Evolutionary conservation across 1,140 invertebrate genomes (phyloP).

Genomic region (Sminthurinus signatus): DNA sequence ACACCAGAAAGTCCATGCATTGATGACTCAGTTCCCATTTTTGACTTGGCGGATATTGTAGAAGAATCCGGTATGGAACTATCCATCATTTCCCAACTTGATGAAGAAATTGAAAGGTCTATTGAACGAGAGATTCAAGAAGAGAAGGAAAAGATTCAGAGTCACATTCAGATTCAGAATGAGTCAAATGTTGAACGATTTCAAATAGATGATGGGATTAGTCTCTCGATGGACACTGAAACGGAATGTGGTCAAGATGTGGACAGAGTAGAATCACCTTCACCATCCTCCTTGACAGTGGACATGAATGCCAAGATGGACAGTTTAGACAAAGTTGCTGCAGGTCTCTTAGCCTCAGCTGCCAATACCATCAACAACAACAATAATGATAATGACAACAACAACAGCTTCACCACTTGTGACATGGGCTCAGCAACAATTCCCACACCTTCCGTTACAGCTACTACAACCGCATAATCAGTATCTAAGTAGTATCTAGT

Average conservation of each 20-base stretch:
- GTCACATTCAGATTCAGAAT: not conserved
- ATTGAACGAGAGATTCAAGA: not conserved
- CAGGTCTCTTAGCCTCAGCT: constrained; percentile 34
- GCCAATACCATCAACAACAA: constrained; percentile 25
- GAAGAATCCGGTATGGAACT: too few relatives aligned
- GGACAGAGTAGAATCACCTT: not conserved
- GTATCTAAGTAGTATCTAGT: too few relatives aligned
- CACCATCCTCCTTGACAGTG: not conserved
- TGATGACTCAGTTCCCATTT: too few relatives aligned
- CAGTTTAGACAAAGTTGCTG: constrained; percentile 36
- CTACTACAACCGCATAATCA: too few relatives aligned
- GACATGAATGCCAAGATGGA: constrained; percentile 22
- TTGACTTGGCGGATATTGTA: too few relatives aligned
- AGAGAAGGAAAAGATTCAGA: not conserved
- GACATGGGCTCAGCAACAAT: constrained; percentile 18
- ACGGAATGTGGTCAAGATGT: not conserved
- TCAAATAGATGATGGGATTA: not conserved
- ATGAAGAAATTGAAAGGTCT: too few relatives aligned
- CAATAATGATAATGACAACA: constrained; percentile 28
- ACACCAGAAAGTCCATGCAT: too few relatives aligned
- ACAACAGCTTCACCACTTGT: constrained; percentile 19
- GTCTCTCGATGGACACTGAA: not conserved
- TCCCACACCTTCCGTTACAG: not conserved
- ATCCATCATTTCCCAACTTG: too few relatives aligned
- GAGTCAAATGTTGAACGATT: not conserved